Percentiles rank a stretch among this genome's conserved stretches.
phyloP scores from a whole-genome alignment of 2,113 vertebrate species.

The Machaerirhynchus nigripectus region DNA sequence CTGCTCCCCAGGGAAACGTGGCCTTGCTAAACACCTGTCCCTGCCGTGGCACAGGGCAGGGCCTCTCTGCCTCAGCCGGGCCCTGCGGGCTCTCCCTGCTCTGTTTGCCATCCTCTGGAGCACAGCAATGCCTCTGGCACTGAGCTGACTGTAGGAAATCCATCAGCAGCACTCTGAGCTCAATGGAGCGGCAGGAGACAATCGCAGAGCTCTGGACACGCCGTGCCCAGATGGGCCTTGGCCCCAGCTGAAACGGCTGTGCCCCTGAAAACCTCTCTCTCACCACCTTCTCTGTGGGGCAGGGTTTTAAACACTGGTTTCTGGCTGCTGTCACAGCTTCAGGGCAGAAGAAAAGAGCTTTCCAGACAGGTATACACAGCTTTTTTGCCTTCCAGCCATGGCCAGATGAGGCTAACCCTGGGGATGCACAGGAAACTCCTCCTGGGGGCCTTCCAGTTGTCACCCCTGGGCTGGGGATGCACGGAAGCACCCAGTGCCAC shows the following conservation, averaged over 20 bases:
- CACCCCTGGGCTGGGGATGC: not conserved
- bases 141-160: not conserved
- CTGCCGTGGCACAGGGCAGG: not conserved
- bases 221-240: not conserved
- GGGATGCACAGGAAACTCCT: not conserved
- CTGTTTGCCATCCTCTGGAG: not conserved
- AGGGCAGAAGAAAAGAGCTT: not conserved
- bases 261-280: not conserved
- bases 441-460: not conserved
- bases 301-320: not conserved
- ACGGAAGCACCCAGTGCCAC: too few species aligned
- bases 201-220: not conserved
- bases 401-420: not conserved
- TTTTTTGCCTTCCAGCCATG: not conserved
- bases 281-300: not conserved
- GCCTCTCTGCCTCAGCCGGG: not conserved
- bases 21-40: not conserved
- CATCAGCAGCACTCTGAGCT: not conserved
- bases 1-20: fast-evolving
- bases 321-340: not conserved
- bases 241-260: not conserved
- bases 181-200: not conserved
- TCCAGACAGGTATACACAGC: not conserved
- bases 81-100: not conserved
- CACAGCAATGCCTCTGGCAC: not conserved